Conservation (phyloP, 1,140 invertebrate species). For the Drosophila lowei region DNA sequence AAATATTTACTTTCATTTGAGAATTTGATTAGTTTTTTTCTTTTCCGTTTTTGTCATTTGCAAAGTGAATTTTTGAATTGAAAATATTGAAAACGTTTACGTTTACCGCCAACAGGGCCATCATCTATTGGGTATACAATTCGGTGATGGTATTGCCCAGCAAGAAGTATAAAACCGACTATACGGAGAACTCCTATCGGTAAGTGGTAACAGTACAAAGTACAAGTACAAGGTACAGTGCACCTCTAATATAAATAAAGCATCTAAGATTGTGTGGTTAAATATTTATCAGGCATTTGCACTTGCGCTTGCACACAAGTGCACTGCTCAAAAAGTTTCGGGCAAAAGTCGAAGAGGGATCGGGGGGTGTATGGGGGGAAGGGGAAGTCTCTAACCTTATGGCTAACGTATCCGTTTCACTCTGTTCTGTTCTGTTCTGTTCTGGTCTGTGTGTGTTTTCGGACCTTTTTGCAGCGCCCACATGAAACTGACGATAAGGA, state of each 20-base stretch:
- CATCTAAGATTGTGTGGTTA: constrained; percentile 51
- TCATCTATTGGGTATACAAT: constrained; percentile 96
- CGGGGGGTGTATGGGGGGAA: too few species aligned
- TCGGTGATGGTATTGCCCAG: constrained; percentile 92
- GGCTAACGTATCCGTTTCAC: constrained; percentile 41
- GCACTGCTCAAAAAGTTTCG: constrained; percentile 12
- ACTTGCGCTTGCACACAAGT: constrained; percentile 23
- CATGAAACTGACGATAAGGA: constrained; percentile 93
- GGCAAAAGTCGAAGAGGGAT: neutral
- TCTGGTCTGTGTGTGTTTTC: too few species aligned
- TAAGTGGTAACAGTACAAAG: constrained; percentile 56
- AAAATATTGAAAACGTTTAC: constrained; percentile 15
- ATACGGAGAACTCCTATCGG: constrained; percentile 91
- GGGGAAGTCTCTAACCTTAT: constrained; percentile 18
- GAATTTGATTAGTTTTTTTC: constrained; percentile 54
- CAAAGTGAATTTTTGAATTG: constrained; percentile 36
- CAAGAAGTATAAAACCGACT: constrained; percentile 91
- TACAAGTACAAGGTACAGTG: constrained; percentile 1
- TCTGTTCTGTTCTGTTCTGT: constrained; percentile 1
- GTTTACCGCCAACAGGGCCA: constrained; percentile 85
- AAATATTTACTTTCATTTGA: constrained; percentile 61
- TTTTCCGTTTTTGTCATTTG: neutral
- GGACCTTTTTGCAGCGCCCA: constrained; percentile 85
- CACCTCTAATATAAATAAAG: constrained; percentile 5
- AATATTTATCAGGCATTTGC: constrained; percentile 70